phyloP scores from a whole-genome alignment of 2,888 invertebrate genomes.

The Tachina lurida region DNA sequence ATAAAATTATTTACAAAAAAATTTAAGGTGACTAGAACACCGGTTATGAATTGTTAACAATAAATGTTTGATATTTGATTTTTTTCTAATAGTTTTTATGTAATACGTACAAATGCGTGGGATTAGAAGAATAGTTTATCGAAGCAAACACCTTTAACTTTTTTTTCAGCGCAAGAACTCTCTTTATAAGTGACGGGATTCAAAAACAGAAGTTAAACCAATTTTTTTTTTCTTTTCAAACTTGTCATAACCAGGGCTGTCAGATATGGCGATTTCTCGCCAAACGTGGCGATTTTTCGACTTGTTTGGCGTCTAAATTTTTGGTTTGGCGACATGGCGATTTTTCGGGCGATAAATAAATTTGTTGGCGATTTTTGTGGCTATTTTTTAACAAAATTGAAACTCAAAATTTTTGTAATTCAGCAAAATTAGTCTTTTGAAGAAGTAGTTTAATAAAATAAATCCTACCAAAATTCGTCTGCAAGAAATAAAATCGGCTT shows the following conservation, averaged over 20 bases:
- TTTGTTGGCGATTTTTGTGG: no score
- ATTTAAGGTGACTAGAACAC: conserved; percentile 6
- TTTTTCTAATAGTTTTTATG: neutral
- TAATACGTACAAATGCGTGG: conserved; percentile 38
- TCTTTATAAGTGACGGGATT: conserved; percentile 6
- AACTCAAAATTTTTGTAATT: no score
- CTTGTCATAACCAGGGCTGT: conserved; percentile 50
- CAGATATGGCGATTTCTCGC: no score
- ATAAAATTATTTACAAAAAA: conserved; percentile 15
- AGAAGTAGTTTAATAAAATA: no score
- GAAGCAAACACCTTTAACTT: conserved; percentile 27
- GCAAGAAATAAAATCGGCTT: no score
- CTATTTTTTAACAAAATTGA: no score
- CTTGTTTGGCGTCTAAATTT: no score
- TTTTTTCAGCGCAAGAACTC: neutral
- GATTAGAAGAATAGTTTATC: neutral
- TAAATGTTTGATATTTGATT: conserved; percentile 21
- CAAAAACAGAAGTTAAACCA: neutral
- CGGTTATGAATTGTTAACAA: conserved; percentile 49
- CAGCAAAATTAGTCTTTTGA: no score
- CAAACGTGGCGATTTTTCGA: no score
- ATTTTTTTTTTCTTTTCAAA: neutral
- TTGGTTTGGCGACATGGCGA: no score
- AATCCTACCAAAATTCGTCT: no score
- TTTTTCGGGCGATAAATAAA: no score